These are phyloP conservation scores for Sceloporus undulatus DNA, from an alignment of 2,113 vertebrate genomes.

Conservation along the genomic window DNA sequence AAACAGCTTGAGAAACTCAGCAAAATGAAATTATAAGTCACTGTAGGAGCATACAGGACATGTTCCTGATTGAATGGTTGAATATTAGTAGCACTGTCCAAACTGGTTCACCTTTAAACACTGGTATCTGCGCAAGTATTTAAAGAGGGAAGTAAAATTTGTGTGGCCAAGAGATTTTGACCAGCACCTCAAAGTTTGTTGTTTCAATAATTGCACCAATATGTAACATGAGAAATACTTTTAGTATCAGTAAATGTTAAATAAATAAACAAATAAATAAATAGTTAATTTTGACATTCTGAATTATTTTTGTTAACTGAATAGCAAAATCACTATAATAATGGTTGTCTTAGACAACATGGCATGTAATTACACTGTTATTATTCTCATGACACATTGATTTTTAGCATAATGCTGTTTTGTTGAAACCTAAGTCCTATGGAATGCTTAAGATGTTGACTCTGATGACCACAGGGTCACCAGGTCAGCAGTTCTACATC, in stretches of 20 bases:
- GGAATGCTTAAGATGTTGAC: too few relatives aligned
- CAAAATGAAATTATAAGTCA: conserved; percentile 64
- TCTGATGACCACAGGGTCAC: too few relatives aligned
- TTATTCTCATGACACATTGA: too few relatives aligned
- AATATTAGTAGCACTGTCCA: conserved; percentile 55
- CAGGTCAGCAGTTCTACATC: too few relatives aligned
- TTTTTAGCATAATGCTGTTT: too few relatives aligned
- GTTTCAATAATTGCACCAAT: not conserved
- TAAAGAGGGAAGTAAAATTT: not conserved
- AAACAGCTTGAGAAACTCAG: conserved; percentile 54
- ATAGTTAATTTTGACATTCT: not conserved
- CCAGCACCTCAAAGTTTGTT: too few relatives aligned
- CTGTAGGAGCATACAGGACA: conserved; percentile 44
- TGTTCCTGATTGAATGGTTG: conserved; percentile 37
- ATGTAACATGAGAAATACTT: not conserved
- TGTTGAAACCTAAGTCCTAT: too few relatives aligned
- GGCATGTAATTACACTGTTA: too few relatives aligned
- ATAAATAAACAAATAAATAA: too few relatives aligned
- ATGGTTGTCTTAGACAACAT: too few relatives aligned
- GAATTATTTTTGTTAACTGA: not conserved
- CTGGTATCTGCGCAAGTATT: conserved; percentile 25
- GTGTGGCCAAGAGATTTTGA: not conserved
- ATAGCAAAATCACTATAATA: not conserved
- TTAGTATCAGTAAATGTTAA: not conserved
- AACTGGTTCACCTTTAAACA: conserved; percentile 38